Conservation (phyloP, 92 coral and sea anemone species). For the Zoanthus gigantus region DNA sequence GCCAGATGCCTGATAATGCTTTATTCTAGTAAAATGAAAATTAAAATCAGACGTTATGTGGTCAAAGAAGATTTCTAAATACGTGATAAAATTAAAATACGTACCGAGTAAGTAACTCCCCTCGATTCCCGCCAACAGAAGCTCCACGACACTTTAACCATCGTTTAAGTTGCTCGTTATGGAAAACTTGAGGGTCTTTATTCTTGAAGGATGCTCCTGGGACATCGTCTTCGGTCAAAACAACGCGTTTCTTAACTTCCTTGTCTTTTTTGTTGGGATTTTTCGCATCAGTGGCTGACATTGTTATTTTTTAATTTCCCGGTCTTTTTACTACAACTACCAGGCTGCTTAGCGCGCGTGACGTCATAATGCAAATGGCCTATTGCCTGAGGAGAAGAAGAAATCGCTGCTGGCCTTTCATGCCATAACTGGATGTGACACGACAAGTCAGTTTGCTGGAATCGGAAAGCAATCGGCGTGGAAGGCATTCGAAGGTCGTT, state of each 20-base stretch:
- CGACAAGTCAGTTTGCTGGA: too few species aligned
- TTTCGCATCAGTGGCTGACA: neutral
- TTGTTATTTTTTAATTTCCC: constrained; percentile 14
- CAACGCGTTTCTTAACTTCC: constrained; percentile 37
- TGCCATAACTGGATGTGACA: too few species aligned
- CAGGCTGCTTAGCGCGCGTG: too few species aligned
- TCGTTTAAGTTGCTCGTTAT: constrained; percentile 44
- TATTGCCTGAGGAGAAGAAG: neutral
- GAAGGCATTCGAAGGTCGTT: constrained; percentile 29
- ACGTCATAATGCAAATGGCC: too few species aligned
- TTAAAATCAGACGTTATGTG: constrained; percentile 8
- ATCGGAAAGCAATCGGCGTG: constrained; percentile 54
- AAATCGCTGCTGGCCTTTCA: too few species aligned
- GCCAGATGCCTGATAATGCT: constrained; percentile 41
- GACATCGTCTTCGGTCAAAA: constrained; percentile 54
- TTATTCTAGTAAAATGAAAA: constrained; percentile 42
- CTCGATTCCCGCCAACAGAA: constrained; percentile 45
- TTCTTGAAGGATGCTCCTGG: constrained; percentile 54
- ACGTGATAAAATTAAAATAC: constrained; percentile 22
- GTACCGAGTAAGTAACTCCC: constrained; percentile 54
- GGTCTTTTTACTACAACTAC: constrained; percentile 44
- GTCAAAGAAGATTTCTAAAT: constrained; percentile 16
- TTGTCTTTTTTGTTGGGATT: neutral
- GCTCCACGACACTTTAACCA: constrained; percentile 67
- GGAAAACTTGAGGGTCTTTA: constrained; percentile 30